A percentile compares a stretch with the other conserved stretches of the same genome.
Conservation (phyloP, 2,888 invertebrate genomes). For the Arrhopalites spinosus region DNA sequence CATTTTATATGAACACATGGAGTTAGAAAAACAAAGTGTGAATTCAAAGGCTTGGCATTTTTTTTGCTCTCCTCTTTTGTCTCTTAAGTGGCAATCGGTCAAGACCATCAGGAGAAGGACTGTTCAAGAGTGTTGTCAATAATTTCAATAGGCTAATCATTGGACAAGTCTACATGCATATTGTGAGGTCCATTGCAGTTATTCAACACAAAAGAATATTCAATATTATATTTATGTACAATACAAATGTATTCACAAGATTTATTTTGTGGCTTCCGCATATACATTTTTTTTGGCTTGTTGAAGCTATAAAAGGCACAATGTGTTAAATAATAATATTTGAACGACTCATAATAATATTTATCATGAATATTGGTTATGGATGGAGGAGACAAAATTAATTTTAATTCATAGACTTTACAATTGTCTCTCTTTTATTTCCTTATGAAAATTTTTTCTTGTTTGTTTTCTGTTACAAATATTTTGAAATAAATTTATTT, state of each 20-base stretch:
- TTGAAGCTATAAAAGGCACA: background rate
- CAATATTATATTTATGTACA: background rate
- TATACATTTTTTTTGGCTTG: background rate
- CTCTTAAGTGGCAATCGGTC: background rate
- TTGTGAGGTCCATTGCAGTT: background rate
- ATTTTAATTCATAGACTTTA: too few species aligned
- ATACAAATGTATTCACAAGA: background rate
- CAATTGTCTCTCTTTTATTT: too few species aligned
- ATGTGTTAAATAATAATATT: slow-evolving; percentile 9
- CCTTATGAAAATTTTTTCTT: too few species aligned
- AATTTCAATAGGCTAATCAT: background rate
- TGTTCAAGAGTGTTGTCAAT: background rate
- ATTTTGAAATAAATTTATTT: background rate
- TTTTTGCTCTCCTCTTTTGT: background rate
- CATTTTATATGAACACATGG: too few species aligned
- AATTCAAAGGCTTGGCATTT: slow-evolving; percentile 8
- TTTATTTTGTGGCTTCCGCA: background rate
- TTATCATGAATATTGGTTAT: background rate
- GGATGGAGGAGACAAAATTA: too few species aligned
- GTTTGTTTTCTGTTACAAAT: too few species aligned
- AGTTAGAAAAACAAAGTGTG: slow-evolving; percentile 7
- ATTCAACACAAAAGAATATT: background rate
- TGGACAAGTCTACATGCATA: background rate
- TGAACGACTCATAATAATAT: background rate
- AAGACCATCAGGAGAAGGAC: background rate